These are phyloP conservation scores for Aelia acuminata DNA, from an alignment of 2,888 invertebrate genomes.

Conservation along the genomic window DNA sequence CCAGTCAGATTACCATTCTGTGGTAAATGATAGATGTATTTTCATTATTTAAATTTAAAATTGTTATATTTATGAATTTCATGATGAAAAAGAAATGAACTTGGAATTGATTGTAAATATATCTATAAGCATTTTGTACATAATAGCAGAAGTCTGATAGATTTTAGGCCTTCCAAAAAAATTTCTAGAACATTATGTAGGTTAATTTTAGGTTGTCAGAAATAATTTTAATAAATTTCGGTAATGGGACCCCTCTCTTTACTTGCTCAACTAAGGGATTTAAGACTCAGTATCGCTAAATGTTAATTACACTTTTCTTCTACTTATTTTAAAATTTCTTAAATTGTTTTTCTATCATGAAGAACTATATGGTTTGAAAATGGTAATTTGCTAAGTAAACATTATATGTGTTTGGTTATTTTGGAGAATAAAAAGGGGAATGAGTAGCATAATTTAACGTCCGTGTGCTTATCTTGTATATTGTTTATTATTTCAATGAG, in stretches of 20 bases:
- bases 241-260: conserved; percentile 46
- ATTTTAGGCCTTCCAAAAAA: conserved; percentile 29
- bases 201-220: conserved; percentile 37
- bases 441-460: neutral
- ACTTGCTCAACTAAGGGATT: conserved; percentile 48
- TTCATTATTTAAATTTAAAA: neutral
- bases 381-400: neutral
- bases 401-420: neutral
- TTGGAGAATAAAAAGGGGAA: neutral
- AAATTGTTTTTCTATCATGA: neutral
- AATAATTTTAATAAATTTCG: neutral
- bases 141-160: conserved; percentile 59
- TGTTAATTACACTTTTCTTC: neutral
- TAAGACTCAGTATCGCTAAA: conserved; percentile 26
- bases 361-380: neutral
- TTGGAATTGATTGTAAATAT: conserved; percentile 36
- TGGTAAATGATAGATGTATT: neutral
- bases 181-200: neutral
- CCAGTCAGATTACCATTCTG: neutral
- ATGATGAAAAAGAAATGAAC: neutral
- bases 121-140: conserved; percentile 55
- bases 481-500: no score
- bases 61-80: neutral
- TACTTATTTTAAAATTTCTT: neutral
- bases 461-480: neutral